Evolutionary conservation across 2,797 vertebrate species (phyloP).

Genomic region (Pipistrellus pipistrellus): DNA sequence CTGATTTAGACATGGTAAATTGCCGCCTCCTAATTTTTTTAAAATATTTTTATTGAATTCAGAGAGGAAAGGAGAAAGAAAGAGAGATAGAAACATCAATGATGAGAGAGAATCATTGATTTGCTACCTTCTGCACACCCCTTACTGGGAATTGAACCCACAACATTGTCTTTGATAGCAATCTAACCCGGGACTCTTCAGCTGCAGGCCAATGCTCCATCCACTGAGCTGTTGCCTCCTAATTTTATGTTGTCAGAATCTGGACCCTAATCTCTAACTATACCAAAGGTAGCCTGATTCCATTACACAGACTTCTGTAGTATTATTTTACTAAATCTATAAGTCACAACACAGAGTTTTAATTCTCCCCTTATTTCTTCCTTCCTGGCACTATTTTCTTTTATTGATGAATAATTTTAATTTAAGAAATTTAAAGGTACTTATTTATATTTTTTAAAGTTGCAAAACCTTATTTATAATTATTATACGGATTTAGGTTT

Average conservation of each 20-base stretch:
- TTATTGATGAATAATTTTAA: slow-evolving; percentile 56
- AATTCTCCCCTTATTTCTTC: slow-evolving; percentile 11
- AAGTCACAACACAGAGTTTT: background rate
- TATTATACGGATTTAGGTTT: slow-evolving; percentile 30
- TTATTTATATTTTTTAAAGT: slow-evolving; percentile 51
- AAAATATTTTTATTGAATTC: too few species aligned
- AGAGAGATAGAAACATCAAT: background rate
- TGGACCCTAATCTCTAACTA: slow-evolving; percentile 6
- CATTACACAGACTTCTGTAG: background rate
- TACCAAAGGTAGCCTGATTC: background rate
- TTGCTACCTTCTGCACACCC: too few species aligned
- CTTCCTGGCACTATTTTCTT: background rate
- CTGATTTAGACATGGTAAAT: background rate
- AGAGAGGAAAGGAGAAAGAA: background rate
- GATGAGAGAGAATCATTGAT: too few species aligned
- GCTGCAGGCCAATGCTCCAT: too few species aligned
- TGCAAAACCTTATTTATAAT: background rate
- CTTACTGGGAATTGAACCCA: too few species aligned
- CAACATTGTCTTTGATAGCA: too few species aligned
- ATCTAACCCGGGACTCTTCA: too few species aligned
- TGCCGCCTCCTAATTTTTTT: background rate
- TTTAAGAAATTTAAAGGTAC: background rate
- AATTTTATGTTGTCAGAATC: slow-evolving; percentile 36
- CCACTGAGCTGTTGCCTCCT: background rate
- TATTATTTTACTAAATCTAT: slow-evolving; percentile 50